Evolutionary conservation across 2,888 invertebrate genomes (phyloP), one percentile per base, ranked within the genome.

Genomic region (Acronicta leporina): DNA sequence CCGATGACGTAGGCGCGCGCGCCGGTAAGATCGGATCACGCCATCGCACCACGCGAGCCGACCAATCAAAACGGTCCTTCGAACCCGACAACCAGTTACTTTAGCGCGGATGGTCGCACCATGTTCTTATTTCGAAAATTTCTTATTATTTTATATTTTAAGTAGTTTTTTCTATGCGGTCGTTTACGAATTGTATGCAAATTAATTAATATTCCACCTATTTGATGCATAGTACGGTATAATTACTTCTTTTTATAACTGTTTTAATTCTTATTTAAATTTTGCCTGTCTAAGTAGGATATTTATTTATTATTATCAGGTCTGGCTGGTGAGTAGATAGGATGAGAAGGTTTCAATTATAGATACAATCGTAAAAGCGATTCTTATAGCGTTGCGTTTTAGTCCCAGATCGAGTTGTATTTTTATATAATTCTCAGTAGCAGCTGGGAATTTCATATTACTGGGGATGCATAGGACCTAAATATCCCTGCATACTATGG

Each of bases 21-120:
- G 54, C 40, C 16, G 43, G 15, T 15, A 49, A 57, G 41, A 62
- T 68, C 59, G 64, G 62, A 73, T 59, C 61, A 73, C 56, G 65
- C 78, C 64, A 75, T 69, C 79, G 57, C 50, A 59, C 79, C 69
- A 73, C 56, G 38, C 40, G 15, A 8, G 1, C 0, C 63, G 42
- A 48, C 77, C 77, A 77, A 78, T 77, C 70, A 54, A 40, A 56
- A 54, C 30, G 11, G 54, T 50, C 11, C 35, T 51, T 33, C 25
- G 6, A 52, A 35, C 15, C 27, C n/a, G 51, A 8, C 41, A 51
- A 16, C 73, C 73, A 73, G 66, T 75, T 67, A 58, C 15, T 27
- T 27, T 14, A 15, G 43, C 40, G 52, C 47, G 47, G 8, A 25
- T 44, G 43, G 33, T 14, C 49, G 50, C 49, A 61, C 33, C 20